phyloP scores from a whole-genome alignment of 2,113 vertebrate genomes.

The Phalacrocorax aristotelis region DNA sequence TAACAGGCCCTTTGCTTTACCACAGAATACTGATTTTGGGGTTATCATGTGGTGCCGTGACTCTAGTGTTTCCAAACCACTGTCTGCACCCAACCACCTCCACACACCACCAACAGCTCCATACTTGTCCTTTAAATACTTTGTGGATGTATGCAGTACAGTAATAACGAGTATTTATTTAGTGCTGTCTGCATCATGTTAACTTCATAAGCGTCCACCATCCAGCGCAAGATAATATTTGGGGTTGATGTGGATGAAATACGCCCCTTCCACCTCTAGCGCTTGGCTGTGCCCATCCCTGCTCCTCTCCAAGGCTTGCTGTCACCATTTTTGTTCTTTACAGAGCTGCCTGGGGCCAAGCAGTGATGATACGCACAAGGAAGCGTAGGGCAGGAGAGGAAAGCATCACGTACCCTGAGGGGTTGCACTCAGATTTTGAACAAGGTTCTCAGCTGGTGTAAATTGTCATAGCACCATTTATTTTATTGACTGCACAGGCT shows the following conservation, averaged over 20 bases:
- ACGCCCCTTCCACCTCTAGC: neutral
- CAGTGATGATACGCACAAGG: neutral
- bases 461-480: neutral
- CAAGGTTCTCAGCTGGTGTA: neutral
- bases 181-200: fast-evolving
- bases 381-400: neutral
- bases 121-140: neutral
- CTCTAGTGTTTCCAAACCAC: neutral
- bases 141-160: neutral
- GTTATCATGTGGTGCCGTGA: neutral
- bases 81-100: neutral
- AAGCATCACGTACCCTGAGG: fast-evolving
- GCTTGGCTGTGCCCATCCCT: neutral
- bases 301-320: neutral
- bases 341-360: neutral
- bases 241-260: neutral
- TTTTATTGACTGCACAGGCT: neutral
- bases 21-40: neutral
- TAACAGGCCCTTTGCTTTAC: neutral
- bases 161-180: neutral
- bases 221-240: neutral
- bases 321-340: neutral
- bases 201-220: neutral
- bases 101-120: neutral
- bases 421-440: neutral